Percentiles rank a stretch among this genome's conserved stretches.
phyloP scores from a whole-genome alignment of 2,888 invertebrate genomes.

The Himalopsyche japonica region DNA sequence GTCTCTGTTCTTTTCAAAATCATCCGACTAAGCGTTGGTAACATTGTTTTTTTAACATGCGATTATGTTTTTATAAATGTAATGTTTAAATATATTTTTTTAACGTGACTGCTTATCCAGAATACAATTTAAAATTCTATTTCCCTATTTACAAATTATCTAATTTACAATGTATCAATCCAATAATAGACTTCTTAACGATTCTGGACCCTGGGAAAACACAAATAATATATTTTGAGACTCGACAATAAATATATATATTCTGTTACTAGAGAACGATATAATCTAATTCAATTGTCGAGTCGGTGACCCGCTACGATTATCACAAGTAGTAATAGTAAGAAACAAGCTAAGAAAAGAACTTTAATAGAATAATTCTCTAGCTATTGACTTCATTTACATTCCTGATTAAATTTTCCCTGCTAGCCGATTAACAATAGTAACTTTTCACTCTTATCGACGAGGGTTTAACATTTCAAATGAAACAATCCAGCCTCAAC shows the following conservation, averaged over 20 bases:
- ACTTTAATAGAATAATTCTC: not conserved
- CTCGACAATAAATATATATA: not conserved
- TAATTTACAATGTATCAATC: conserved; percentile 7
- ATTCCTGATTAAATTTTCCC: not conserved
- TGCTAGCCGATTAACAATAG: not conserved
- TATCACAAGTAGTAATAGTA: conserved; percentile 1
- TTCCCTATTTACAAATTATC: conserved; percentile 6
- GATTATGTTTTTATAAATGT: conserved; percentile 5
- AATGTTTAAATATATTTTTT: not conserved
- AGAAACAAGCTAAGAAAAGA: not conserved
- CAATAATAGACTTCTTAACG: conserved; percentile 10
- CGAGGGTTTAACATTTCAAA: not conserved
- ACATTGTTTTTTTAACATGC: conserved; percentile 2
- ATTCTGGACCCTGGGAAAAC: conserved; percentile 18
- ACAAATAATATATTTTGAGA: not conserved
- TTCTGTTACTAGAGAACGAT: not conserved
- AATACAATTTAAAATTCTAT: conserved; percentile 12
- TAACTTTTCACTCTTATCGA: not conserved
- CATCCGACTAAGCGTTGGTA: not conserved
- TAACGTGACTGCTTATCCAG: conserved; percentile 3
- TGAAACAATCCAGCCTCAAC: not conserved
- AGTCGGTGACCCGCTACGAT: not conserved
- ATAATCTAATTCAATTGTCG: not conserved
- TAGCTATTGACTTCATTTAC: not conserved
- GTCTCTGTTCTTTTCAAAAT: not conserved